Evolutionary conservation across 2,888 invertebrate genomes (phyloP), one percentile per base, ranked within the genome.

Genomic region (Lochmaea capreae): DNA sequence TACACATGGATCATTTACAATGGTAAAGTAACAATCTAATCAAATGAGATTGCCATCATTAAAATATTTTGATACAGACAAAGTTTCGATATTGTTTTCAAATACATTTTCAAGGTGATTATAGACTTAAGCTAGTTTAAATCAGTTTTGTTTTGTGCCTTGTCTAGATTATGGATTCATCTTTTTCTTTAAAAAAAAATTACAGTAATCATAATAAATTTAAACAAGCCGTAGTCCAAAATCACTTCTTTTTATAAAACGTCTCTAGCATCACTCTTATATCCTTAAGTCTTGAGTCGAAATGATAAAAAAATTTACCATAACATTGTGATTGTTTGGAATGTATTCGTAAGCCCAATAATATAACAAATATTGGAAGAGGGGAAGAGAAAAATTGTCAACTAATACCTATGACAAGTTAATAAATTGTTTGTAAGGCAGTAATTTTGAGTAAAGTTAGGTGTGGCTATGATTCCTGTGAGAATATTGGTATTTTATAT

Each of bases 51-150:
- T 39, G 61, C 39, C 61, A 6, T 18, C 10, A 42, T 63, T 58
- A 42, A n/a, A 62, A 62, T 62, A 62, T 39, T 18, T 43, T 42
- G 62, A 63, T 63, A 63, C 62, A 63, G 62, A 63, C 62, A 63
- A 63, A 42, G 43, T 63, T 43, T 63, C 43, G 43, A 43, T 63
- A 63, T 59, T 59, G 59, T 54, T 54, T 52, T 54, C 1, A 59
- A 33, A 14, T 59, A 33, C 59, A 59, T 22, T 2, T 14, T 18
- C 18, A 58, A 22, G 4, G 22, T 18, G 57, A 59, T 16, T 33
- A 33, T 33, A 59, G 33, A 33, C 33, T 59, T 6, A 12, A 59
- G 26, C n/a, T 3, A 58, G 26, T 22, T 58, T 22, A n/a, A n/a
- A n/a, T n/a, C n/a, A n/a, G n/a, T n/a, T n/a, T n/a, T n/a, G n/a